Percentiles rank a stretch among this genome's conserved stretches.
These are phyloP conservation scores for Dioctria linearis DNA, from an alignment of 2,888 invertebrate genomes.

Conservation along the genomic window DNA sequence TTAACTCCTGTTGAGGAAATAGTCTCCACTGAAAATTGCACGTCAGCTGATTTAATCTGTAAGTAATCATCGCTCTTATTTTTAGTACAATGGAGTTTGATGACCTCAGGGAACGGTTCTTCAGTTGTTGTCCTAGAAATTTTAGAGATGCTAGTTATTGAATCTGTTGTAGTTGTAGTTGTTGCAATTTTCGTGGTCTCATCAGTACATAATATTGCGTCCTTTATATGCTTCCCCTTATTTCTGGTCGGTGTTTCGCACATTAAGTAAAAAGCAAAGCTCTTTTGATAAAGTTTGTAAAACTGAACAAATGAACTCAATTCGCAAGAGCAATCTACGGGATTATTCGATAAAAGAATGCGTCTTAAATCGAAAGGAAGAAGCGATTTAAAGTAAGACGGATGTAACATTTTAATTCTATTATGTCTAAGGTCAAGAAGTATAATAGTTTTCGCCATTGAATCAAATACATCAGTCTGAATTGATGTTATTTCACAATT, in stretches of 20 bases:
- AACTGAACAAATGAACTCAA: constrained; percentile 3
- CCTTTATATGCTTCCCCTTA: neutral
- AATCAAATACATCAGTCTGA: constrained; percentile 12
- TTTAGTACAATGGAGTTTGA: constrained; percentile 6
- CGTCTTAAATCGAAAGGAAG: neutral
- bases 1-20: constrained; percentile 16
- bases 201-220: neutral
- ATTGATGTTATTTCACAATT: constrained; percentile 19
- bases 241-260: neutral
- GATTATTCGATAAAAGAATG: constrained; percentile 11
- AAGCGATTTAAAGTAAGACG: neutral
- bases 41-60: constrained; percentile 14
- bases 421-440: constrained; percentile 17
- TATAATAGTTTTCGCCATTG: constrained; percentile 8
- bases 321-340: neutral
- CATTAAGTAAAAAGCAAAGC: constrained; percentile 6
- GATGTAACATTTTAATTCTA: neutral
- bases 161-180: neutral
- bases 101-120: neutral
- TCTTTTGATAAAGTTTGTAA: neutral
- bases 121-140: too few species aligned
- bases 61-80: constrained; percentile 9
- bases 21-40: neutral
- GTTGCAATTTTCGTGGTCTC: neutral
- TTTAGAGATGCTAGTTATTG: neutral